Percentiles rank a stretch among this genome's conserved stretches.
phyloP scores from a whole-genome alignment of 2,888 invertebrate species.

The Lydus trimaculatus region DNA sequence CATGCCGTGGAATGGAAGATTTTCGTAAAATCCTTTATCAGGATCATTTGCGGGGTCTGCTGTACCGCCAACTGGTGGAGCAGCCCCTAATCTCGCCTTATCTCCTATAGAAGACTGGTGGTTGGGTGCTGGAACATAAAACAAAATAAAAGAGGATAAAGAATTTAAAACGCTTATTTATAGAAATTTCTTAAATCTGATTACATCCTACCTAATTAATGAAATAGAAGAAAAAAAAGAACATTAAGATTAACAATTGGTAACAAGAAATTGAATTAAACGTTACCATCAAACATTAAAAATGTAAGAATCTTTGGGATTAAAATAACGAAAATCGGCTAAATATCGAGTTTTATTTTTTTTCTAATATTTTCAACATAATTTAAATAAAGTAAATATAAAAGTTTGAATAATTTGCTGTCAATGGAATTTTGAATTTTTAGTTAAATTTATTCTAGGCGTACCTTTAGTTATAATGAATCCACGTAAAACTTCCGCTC shows the following conservation, averaged over 20 bases:
- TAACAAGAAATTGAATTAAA: neutral
- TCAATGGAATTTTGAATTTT: neutral
- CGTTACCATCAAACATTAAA: constrained; percentile 1
- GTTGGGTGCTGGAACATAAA: constrained; percentile 59
- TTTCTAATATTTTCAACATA: too few species aligned
- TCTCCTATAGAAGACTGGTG: constrained; percentile 62
- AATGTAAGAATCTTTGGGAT: constrained; percentile 4
- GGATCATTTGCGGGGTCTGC: constrained; percentile 78
- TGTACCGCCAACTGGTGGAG: constrained; percentile 59
- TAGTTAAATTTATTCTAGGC: neutral
- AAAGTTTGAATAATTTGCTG: neutral
- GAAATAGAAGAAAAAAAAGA: neutral
- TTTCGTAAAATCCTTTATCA: constrained; percentile 89
- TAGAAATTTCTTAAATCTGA: neutral
- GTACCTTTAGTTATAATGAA: constrained; percentile 1
- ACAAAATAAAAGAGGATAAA: neutral
- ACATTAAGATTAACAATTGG: neutral
- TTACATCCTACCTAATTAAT: neutral
- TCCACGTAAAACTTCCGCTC: constrained; percentile 11
- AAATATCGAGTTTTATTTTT: too few species aligned
- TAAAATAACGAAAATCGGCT: neutral
- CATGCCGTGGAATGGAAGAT: constrained; percentile 93
- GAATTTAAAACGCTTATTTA: neutral
- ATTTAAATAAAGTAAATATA: too few species aligned
- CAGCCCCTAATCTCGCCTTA: constrained; percentile 61